Evolutionary conservation across 2,797 vertebrate species (phyloP).

Genomic region (Knipowitschia caucasica): DNA sequence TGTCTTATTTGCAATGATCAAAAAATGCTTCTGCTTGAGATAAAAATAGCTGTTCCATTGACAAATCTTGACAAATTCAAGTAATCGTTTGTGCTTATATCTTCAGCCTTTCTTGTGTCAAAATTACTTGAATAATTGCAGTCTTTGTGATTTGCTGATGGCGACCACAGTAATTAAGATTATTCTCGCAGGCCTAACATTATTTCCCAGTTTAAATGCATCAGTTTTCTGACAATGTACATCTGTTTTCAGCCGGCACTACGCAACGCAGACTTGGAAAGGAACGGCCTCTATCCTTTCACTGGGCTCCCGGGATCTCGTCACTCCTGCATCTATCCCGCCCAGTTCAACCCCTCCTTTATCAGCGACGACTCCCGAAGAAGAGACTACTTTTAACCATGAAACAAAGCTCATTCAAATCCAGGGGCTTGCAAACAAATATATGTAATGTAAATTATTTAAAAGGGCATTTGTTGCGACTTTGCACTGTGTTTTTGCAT

Average conservation of each 20-base stretch:
- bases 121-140: no score
- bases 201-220: background rate
- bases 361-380: constrained; percentile 91
- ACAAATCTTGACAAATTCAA: no score
- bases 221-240: background rate
- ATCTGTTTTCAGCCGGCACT: constrained; percentile 78
- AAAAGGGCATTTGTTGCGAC: background rate
- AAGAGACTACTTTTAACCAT: constrained; percentile 91
- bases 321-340: constrained; percentile 96
- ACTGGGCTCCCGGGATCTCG: constrained; percentile 92
- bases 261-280: constrained; percentile 91
- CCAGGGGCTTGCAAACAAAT: background rate
- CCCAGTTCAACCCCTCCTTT: constrained; percentile 96
- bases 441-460: background rate
- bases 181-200: no score
- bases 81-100: no score
- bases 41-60: no score
- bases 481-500: constrained; percentile 6
- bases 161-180: no score
- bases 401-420: background rate
- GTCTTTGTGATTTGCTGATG: no score
- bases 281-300: constrained; percentile 92
- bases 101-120: no score
- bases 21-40: no score
- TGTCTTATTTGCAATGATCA: no score